These are phyloP conservation scores for Yoshiicerus persimilis DNA, from an alignment of 1,140 invertebrate species.

Conservation along the genomic window DNA sequence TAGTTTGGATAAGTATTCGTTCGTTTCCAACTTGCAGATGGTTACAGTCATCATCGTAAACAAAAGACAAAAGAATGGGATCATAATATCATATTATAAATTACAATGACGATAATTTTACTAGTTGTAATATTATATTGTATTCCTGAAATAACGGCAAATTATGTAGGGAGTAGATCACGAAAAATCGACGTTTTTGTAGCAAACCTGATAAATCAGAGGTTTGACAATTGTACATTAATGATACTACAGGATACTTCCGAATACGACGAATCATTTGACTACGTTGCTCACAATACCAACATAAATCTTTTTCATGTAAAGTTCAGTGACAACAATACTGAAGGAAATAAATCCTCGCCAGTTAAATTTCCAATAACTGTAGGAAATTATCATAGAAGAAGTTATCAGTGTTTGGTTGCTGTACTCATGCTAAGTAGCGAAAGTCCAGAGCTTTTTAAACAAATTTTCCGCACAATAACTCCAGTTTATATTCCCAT, in stretches of 20 bases:
- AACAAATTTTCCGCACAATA: background rate
- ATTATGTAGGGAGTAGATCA: too few species aligned
- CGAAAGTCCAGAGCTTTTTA: background rate
- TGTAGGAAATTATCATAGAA: constrained; percentile 21
- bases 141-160: too few species aligned
- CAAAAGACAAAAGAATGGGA: background rate
- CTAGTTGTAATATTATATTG: too few species aligned
- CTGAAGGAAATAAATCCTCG: background rate
- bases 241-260: background rate
- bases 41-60: too few species aligned
- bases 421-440: background rate
- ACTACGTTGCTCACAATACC: background rate
- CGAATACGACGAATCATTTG: background rate
- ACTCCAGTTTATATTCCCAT: constrained; percentile 35
- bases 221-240: background rate
- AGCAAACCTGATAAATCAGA: background rate
- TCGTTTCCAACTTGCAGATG: too few species aligned
- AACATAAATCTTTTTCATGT: background rate
- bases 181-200: background rate
- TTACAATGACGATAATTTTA: background rate
- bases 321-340: background rate
- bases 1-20: too few species aligned
- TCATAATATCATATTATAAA: background rate
- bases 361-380: constrained; percentile 11
- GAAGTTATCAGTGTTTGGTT: background rate